A percentile compares a stretch with the other conserved stretches of the same genome.
Evolutionary conservation across 2,797 vertebrate genomes (phyloP).

Genomic region (Diplodus puntazzo): DNA sequence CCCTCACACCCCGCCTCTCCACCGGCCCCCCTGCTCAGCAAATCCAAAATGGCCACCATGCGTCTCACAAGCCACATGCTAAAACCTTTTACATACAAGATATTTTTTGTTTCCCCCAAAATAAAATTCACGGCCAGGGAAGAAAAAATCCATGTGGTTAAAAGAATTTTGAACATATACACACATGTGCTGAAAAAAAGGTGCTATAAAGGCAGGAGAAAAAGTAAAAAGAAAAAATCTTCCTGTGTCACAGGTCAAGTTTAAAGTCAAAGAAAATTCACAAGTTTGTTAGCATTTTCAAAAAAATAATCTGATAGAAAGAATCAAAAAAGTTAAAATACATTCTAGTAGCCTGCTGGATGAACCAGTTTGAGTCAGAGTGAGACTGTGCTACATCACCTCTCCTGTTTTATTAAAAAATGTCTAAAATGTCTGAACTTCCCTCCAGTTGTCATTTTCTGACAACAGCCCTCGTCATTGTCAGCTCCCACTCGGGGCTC

Average conservation of each 20-base stretch:
- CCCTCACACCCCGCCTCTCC: conserved; percentile 84
- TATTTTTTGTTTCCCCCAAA: conserved; percentile 37
- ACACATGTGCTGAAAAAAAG: conserved; percentile 67
- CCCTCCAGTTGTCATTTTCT: conserved; percentile 65
- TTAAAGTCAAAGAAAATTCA: conserved; percentile 69
- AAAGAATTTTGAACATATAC: conserved; percentile 55
- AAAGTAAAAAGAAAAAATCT: conserved; percentile 18
- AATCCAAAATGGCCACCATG: conserved; percentile 88
- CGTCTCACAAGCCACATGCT: conserved; percentile 84
- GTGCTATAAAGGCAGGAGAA: conserved; percentile 51
- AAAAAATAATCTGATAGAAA: conserved; percentile 76
- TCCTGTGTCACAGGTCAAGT: conserved; percentile 64
- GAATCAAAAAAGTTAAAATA: conserved; percentile 74
- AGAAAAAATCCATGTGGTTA: conserved; percentile 37
- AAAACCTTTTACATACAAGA: conserved; percentile 70
- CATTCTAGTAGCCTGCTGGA: conserved; percentile 75
- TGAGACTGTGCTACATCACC: conserved; percentile 80
- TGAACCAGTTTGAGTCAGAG: conserved; percentile 73
- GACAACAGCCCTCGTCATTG: conserved; percentile 67
- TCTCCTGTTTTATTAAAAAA: conserved; percentile 70
- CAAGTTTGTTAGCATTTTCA: conserved; percentile 61
- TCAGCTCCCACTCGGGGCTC: conserved; percentile 62
- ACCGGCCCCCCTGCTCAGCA: conserved; percentile 80
- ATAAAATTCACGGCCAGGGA: conserved; percentile 60
- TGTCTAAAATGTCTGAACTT: conserved; percentile 55